Percentiles rank a stretch among this genome's conserved stretches.
Evolutionary conservation across 2,113 vertebrate species (phyloP).

Genomic region (Antechinus flavipes): DNA sequence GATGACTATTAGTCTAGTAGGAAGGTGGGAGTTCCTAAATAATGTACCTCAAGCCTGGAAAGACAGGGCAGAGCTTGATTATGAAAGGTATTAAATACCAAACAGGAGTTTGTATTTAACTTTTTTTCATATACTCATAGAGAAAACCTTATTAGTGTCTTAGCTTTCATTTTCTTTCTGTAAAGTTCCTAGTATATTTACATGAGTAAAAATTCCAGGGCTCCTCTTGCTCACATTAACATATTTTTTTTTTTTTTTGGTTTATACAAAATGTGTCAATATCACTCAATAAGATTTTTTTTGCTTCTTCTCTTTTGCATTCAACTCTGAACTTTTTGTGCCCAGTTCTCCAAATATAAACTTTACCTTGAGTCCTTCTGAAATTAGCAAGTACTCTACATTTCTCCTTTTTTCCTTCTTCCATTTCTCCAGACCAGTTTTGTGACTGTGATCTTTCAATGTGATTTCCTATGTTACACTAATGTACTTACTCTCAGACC

Average conservation of each 20-base stretch:
- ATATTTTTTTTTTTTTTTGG: slow-evolving; percentile 54
- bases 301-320: neutral
- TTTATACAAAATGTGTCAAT: slow-evolving; percentile 32
- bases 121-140: slow-evolving; percentile 37
- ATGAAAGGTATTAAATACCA: neutral
- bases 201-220: slow-evolving; percentile 58
- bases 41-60: neutral
- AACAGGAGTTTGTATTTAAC: neutral
- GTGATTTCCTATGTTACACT: neutral
- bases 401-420: slow-evolving; percentile 45
- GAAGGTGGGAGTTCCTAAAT: neutral
- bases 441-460: slow-evolving; percentile 15
- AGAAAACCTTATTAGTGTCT: slow-evolving; percentile 73
- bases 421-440: slow-evolving; percentile 51
- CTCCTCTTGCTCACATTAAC: slow-evolving; percentile 53
- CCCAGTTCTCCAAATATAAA: slow-evolving; percentile 1
- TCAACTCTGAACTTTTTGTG: neutral
- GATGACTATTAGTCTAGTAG: neutral
- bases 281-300: slow-evolving; percentile 9
- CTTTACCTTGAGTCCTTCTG: neutral
- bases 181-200: slow-evolving; percentile 58
- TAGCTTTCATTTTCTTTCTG: slow-evolving; percentile 66
- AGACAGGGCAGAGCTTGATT: neutral
- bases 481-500: neutral
- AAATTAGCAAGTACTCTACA: neutral